Evolutionary conservation across 2,888 invertebrate species (phyloP), one percentile per base, ranked within the genome.

Genomic region (Monopis laevigella): DNA sequence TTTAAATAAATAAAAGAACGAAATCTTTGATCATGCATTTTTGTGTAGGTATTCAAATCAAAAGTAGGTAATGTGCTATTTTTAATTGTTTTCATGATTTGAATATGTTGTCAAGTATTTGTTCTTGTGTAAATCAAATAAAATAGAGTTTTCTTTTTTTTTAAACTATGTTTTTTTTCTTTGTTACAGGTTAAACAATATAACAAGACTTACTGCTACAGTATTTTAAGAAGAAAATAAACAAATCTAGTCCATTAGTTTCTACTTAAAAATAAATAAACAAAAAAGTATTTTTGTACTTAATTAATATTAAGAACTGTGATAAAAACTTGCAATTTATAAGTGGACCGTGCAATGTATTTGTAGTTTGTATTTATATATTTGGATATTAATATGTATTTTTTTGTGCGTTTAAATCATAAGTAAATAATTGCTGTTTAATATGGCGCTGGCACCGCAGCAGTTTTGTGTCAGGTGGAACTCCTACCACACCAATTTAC

Each of bases 381-480:
- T 17, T 32, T 14, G 17, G 11, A 32, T n/a, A 32, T 14, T n/a
- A n/a, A n/a, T n/a, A n/a, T n/a, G n/a, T n/a, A n/a, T n/a, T n/a
- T 32, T 32, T 5, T 16, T 8, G 11, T n/a, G 4, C 13, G 12
- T 14, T 13, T 29, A 29, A 29, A 29, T 11, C 14, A 13, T 12
- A 11, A 7, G 11, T 13, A 28, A 29, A 29, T 29, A 29, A 6
- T 7, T 29, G 24, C 5, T 8, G 24, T 21, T 21, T 21, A 65
- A 73, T 58, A 81, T 81, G 82, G 75, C 82, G 61, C 42, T 73
- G 21, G 72, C 83, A 2, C 85, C 85, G 44, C 86, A 86, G 58
- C 84, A 89, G 77, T 88, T 89, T 51, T 89, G 89, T 59, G 86
- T 92, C 38, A 82, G 90, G 56, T 92, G 91, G 92, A 91, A 91